phyloP scores from a whole-genome alignment of 92 coral and sea anemone genomes.

The Bergia puertoricense region DNA sequence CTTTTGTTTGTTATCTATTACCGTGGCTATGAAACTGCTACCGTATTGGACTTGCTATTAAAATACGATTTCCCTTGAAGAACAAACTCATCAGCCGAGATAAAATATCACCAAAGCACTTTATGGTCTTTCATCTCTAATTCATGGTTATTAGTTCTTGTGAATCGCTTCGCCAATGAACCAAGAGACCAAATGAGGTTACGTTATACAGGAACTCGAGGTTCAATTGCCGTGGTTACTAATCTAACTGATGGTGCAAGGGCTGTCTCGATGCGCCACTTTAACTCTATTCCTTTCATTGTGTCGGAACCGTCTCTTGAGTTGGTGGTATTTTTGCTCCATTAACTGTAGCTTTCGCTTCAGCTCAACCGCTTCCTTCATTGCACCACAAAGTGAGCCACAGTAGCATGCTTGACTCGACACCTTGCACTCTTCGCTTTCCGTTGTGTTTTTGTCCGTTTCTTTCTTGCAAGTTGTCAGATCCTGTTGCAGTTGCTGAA shows the following conservation, averaged over 20 bases:
- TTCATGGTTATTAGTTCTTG: neutral
- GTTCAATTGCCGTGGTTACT: neutral
- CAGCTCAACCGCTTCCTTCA: slow-evolving; percentile 91
- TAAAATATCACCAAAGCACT: neutral
- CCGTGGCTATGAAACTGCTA: neutral
- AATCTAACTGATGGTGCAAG: slow-evolving; percentile 75
- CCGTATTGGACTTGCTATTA: neutral
- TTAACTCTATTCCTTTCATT: slow-evolving; percentile 73
- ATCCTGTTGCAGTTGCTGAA: slow-evolving; percentile 77
- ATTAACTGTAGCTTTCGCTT: slow-evolving; percentile 84
- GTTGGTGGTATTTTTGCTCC: slow-evolving; percentile 79
- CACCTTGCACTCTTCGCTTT: slow-evolving; percentile 34
- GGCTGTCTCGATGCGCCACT: slow-evolving; percentile 90
- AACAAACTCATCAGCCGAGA: neutral
- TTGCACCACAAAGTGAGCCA: slow-evolving; percentile 93
- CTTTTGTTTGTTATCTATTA: too few relatives aligned
- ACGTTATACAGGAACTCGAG: neutral
- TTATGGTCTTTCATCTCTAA: slow-evolving; percentile 9
- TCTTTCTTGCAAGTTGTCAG: slow-evolving; percentile 60
- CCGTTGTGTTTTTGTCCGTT: slow-evolving; percentile 35
- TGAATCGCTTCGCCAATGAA: neutral
- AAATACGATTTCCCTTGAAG: neutral
- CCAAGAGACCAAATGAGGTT: neutral
- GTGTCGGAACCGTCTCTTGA: slow-evolving; percentile 73
- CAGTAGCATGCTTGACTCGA: slow-evolving; percentile 81